Base-by-base conservation (phyloP, 2,888 invertebrate genomes). In the Erebia epiphron region DNA sequence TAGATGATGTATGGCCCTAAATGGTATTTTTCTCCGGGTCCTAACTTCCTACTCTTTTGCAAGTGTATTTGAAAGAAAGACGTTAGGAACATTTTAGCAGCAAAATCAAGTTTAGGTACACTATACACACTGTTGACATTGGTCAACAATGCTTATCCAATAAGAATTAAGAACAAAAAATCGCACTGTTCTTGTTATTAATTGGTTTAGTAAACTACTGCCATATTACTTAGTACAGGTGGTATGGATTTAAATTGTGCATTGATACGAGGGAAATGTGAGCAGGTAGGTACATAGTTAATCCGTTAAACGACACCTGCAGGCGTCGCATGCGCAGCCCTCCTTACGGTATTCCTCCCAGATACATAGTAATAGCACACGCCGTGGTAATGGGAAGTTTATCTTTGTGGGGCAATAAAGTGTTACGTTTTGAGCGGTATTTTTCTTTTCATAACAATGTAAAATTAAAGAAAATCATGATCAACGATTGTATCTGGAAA, bases 371-470 rank as follows among this genome's bases (percentile, higher is more conserved):
- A 76, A 74, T 70, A 75, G 75, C 75, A 69, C 16, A 41, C 14
- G 18, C 76, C 71, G 43, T 49, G 49, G 78, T 84, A 85, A 85
- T 82, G 82, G 83, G 84, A 83, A 83, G 79, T 79, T 81, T 84
- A 85, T 84, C 84, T 84, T 79, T 80, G 78, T 83, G 76, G 82
- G 78, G 77, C 83, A 78, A 80, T 80, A 43, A 26, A 50, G 26
- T 62, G 46, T 62, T 49, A 62, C 62, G 62, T 62, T 62, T 62
- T 21, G 14, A 62, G 18, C 62, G 43, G 46, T 62, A 49, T 62
- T 62, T 46, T 49, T 46, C 62, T 49, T 7, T 18, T 14, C 43
- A 46, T 62, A 46, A 41, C 43, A 46, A 61, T 46, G 49, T 49
- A 62, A 18, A 46, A 18, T 8, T 49, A 21, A 21, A 21, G 62